Conservation (phyloP, 2,797 vertebrate genomes). For the Hemibagrus guttatus region DNA sequence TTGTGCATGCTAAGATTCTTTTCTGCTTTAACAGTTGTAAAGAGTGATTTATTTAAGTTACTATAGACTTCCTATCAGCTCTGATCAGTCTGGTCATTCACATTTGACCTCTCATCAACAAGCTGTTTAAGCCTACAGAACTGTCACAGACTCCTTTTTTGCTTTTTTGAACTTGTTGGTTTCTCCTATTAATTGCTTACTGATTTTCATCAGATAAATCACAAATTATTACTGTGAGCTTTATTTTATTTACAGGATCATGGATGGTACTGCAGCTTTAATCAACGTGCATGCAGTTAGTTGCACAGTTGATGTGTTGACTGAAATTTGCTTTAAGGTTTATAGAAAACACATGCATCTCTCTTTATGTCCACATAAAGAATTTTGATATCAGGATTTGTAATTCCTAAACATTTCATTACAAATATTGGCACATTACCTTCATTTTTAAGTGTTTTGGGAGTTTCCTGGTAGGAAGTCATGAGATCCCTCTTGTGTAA, state of each 20-base stretch:
- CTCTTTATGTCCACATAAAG: constrained; percentile 23
- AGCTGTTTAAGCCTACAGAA: too few species aligned
- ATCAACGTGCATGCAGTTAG: background rate
- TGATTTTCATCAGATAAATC: background rate
- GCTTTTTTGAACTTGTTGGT: background rate
- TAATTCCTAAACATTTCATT: background rate
- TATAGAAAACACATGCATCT: background rate
- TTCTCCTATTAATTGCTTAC: background rate
- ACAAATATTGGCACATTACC: background rate
- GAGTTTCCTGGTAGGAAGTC: background rate
- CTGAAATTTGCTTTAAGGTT: background rate
- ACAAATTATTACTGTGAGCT: background rate
- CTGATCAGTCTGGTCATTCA: too few species aligned
- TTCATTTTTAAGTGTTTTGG: background rate
- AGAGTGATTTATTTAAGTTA: too few species aligned
- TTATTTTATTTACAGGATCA: background rate
- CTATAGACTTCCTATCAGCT: too few species aligned
- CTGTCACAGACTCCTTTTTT: too few species aligned
- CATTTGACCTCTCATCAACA: too few species aligned
- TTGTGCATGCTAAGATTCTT: too few species aligned
- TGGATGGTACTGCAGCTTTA: background rate
- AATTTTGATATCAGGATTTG: background rate
- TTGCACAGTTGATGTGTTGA: background rate
- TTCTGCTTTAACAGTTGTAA: too few species aligned
- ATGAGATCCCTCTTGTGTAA: background rate